Evolutionary conservation across 1,140 invertebrate genomes (phyloP), one percentile per base, ranked within the genome.

Genomic region (Holotrichia oblita): DNA sequence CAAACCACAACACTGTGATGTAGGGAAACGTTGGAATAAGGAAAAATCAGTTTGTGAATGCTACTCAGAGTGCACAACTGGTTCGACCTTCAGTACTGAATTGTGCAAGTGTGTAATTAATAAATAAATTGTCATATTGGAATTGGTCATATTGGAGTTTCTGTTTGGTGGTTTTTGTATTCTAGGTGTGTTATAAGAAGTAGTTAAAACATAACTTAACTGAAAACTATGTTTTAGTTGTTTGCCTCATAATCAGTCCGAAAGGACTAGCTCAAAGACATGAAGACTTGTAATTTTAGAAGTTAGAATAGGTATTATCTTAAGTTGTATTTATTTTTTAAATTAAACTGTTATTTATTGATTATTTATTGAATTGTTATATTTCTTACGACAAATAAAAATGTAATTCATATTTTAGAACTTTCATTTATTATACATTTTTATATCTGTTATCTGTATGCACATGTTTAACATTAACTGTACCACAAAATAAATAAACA

Each of bases 171-270:
- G 27, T 55, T 17, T n/a, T 55, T n/a, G 6, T 55, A 55, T 55
- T 55, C 14, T 55, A 55, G 48, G 48, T 55, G 48, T 55, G 48
- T 55, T 55, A 55, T 55, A 55, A 55, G 48, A 55, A 55, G 48
- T n/a, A 55, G 48, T 55, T 10, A 55, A 55, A 55, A n/a, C 48
- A 17, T 55, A 55, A 55, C 14, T n/a, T 55, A 55, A 55, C 48
- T 17, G 48, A 55, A 55, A 55, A 55, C 48, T 55, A 55, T 55
- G 14, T 55, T 55, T 55, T 55, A 55, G 48, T 55, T 55, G 48
- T 55, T 55, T 55, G n/a, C 14, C n/a, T 17, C 14, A 6, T 17
- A 17, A 3, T 17, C 48, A 14, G 6, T 17, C n/a, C 48, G 14
- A 14, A n/a, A 55, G 14, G 17, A 55, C 48, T 55, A 55, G 48